A percentile compares a stretch with the other conserved stretches of the same genome.
Evolutionary conservation across 2,113 vertebrate genomes (phyloP).

Genomic region (Phylloscopus trochilus): DNA sequence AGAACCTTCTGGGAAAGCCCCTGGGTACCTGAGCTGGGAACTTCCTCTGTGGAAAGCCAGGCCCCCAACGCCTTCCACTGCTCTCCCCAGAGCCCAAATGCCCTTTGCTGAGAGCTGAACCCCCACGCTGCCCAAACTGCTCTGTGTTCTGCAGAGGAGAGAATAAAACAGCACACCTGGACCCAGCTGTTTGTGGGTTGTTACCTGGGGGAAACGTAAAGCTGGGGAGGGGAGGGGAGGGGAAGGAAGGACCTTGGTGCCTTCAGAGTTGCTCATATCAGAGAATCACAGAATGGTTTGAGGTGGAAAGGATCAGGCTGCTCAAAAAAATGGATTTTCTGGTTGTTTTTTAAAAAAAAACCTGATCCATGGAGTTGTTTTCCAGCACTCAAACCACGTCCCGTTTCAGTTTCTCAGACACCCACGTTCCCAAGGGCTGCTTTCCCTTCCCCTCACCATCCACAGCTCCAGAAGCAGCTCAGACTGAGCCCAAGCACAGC

Average conservation of each 20-base stretch:
- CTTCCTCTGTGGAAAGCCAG: not conserved
- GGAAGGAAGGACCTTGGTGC: not conserved
- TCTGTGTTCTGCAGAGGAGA: rapidly evolving
- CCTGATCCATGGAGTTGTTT: not conserved
- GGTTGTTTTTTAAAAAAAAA: not conserved
- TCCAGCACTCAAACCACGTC: rapidly evolving
- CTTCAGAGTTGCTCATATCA: not conserved
- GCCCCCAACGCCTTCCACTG: rapidly evolving
- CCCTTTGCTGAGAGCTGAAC: not conserved
- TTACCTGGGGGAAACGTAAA: not conserved
- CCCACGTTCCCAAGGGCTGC: not conserved
- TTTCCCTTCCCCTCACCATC: not conserved
- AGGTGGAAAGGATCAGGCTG: not conserved
- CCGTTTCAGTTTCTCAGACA: not conserved
- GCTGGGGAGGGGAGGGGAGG: not conserved
- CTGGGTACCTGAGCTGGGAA: rapidly evolving
- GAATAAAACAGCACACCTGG: not conserved
- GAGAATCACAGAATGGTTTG: not conserved
- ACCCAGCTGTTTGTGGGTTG: rapidly evolving
- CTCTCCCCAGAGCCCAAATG: not conserved
- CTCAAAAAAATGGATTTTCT: not conserved
- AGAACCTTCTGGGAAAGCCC: not conserved
- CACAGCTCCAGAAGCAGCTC: not conserved
- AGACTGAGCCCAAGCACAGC: not conserved
- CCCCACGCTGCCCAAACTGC: not conserved